These are phyloP conservation scores for Protomyctophum bolini DNA, from an alignment of 2,113 vertebrate species.

Conservation along the genomic window DNA sequence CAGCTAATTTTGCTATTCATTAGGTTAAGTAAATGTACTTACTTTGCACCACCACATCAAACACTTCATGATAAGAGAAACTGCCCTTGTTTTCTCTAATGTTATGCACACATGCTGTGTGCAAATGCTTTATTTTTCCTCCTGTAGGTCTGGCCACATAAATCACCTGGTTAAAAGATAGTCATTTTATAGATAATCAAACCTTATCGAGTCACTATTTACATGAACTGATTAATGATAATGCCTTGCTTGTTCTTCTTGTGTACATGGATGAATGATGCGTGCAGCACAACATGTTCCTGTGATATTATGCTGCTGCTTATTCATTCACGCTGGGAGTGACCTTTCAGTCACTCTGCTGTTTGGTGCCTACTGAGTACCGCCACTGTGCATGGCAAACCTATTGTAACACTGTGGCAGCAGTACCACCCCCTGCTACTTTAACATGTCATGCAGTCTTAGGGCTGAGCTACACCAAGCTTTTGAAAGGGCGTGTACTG, in stretches of 20 bases:
- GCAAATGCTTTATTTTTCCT: constrained; percentile 16
- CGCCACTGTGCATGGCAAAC: constrained; percentile 46
- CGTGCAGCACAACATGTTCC: constrained; percentile 46
- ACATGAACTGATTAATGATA: constrained; percentile 38
- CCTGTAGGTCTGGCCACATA: background rate
- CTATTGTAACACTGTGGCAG: constrained; percentile 44
- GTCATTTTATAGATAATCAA: constrained; percentile 22
- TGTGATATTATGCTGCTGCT: constrained; percentile 44
- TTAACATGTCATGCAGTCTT: constrained; percentile 9
- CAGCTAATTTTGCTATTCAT: too few relatives aligned
- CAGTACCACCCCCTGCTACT: constrained; percentile 26
- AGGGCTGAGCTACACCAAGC: background rate
- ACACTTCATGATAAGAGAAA: constrained; percentile 47
- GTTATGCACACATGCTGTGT: constrained; percentile 18
- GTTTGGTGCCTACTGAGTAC: constrained; percentile 49
- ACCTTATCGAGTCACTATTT: constrained; percentile 27
- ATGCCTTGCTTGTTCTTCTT: constrained; percentile 21
- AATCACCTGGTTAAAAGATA: constrained; percentile 1
- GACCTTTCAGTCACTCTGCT: constrained; percentile 73
- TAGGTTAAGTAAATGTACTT: too few relatives aligned
- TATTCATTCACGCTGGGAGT: constrained; percentile 61
- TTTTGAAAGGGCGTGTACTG: too few relatives aligned
- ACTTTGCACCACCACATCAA: constrained; percentile 20
- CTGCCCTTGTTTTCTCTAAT: constrained; percentile 19
- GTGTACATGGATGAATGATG: constrained; percentile 27